phyloP scores from a whole-genome alignment of 2,797 vertebrate genomes.

The Anabacerthia variegaticeps region DNA sequence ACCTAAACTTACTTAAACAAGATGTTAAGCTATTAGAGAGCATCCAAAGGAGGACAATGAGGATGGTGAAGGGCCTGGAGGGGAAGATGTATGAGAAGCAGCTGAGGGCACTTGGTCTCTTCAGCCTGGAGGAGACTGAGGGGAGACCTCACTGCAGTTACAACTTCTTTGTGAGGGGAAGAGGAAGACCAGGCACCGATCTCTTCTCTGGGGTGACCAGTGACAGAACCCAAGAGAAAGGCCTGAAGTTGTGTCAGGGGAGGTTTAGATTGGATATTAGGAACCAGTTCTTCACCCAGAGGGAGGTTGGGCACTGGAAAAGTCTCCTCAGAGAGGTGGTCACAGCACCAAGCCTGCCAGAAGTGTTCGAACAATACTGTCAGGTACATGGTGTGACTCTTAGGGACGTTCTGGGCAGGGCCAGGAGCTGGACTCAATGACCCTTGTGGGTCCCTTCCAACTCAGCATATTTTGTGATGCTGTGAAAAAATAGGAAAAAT shows the following conservation, averaged over 20 bases:
- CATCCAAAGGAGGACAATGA: background rate
- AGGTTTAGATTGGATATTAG: background rate
- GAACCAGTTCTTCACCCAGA: background rate
- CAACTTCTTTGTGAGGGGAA: background rate
- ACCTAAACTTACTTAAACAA: background rate
- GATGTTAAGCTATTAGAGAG: background rate
- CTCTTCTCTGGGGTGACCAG: background rate
- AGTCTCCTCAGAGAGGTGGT: background rate
- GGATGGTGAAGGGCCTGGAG: background rate
- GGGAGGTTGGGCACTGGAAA: background rate
- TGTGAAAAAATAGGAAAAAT: background rate
- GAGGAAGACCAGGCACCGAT: background rate
- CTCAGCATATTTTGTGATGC: background rate
- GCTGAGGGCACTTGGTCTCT: background rate
- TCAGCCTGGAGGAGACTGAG: background rate
- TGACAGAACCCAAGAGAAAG: background rate
- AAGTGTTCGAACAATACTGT: background rate
- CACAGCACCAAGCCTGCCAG: background rate
- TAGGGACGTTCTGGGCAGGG: background rate
- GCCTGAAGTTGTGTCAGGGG: background rate
- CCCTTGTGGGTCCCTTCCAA: background rate
- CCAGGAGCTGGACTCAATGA: background rate
- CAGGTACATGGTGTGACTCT: background rate
- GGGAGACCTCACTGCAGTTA: background rate
- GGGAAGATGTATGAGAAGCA: background rate